phyloP scores from a whole-genome alignment of 2,113 vertebrate species.

The Pomatostomus ruficeps region DNA sequence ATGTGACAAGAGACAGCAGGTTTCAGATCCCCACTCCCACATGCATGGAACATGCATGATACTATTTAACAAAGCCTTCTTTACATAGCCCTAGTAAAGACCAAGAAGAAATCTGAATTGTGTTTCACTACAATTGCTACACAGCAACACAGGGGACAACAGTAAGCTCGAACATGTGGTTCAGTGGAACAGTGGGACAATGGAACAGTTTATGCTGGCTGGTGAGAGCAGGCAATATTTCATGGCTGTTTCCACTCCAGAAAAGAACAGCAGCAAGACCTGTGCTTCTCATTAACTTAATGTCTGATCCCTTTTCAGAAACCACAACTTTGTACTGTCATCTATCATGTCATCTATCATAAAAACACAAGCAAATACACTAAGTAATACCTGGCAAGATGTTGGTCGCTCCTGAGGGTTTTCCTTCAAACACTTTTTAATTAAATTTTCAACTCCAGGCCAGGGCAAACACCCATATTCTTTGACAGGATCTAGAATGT shows the following conservation, averaged over 20 bases:
- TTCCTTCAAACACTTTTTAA: slow-evolving; percentile 89
- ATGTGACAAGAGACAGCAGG: neutral
- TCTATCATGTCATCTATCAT: neutral
- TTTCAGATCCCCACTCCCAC: neutral
- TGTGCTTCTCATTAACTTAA: neutral
- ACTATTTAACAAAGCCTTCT: neutral
- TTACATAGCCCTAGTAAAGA: neutral
- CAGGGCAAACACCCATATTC: slow-evolving; percentile 88
- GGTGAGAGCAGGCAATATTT: neutral
- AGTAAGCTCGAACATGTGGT: neutral
- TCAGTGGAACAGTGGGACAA: no score
- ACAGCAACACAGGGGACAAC: neutral
- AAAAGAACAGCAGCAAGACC: neutral
- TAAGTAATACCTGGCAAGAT: slow-evolving; percentile 81
- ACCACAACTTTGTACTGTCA: neutral
- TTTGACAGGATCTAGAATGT: slow-evolving; percentile 86
- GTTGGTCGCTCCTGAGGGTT: slow-evolving; percentile 90
- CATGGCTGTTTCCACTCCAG: neutral
- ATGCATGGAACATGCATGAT: neutral
- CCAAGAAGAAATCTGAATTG: neutral
- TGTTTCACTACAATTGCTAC: neutral
- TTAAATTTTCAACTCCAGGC: slow-evolving; percentile 87
- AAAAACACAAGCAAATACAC: neutral
- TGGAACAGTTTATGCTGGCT: neutral
- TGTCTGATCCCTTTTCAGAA: neutral